Evolutionary conservation across 2,797 vertebrate species (phyloP).

Genomic region (Anas flavirostris): DNA sequence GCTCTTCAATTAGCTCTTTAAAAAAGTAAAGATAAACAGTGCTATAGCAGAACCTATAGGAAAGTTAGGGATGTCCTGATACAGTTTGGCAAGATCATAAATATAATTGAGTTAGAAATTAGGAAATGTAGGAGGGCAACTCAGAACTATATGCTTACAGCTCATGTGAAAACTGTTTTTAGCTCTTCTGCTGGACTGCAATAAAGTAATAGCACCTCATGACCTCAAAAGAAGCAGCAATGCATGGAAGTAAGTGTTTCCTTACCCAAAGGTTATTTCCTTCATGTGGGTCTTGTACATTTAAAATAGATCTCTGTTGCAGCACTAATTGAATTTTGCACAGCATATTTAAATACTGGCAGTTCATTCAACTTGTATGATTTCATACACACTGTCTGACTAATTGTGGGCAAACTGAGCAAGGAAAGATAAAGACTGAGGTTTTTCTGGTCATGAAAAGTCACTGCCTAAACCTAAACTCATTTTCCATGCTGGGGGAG

Average conservation of each 20-base stretch:
- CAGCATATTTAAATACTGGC: neutral
- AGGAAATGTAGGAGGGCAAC: neutral
- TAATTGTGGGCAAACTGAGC: neutral
- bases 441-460: neutral
- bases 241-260: neutral
- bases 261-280: fast-evolving
- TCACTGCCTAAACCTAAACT: neutral
- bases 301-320: neutral
- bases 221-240: neutral
- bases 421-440: neutral
- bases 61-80: neutral
- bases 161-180: neutral
- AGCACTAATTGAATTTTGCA: neutral
- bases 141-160: neutral
- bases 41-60: neutral
- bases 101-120: neutral
- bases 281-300: neutral
- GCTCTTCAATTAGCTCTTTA: neutral
- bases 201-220: neutral
- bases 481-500: neutral
- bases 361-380: neutral
- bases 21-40: neutral
- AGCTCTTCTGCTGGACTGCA: neutral
- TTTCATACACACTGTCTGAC: neutral
- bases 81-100: neutral